Base-by-base conservation (phyloP, 1,140 invertebrate genomes). In the Drosophila albomicans region DNA sequence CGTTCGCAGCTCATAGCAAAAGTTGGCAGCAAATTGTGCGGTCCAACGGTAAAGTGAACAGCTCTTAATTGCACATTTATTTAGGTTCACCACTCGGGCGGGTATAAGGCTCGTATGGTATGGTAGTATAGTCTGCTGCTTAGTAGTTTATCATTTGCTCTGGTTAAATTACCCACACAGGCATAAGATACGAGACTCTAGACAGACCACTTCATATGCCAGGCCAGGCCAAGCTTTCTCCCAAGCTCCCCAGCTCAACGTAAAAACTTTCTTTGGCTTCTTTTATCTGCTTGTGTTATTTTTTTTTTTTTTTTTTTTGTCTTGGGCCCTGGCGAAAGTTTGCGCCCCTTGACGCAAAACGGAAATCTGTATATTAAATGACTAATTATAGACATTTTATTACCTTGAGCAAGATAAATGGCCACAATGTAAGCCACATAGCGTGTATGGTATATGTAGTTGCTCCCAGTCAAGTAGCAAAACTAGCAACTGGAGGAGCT, bases 361-460 rank as follows among this genome's bases (percentile, higher is more conserved):
- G 85, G 85, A 89, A 89, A 89, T 89, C 85, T 89, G 85, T 89
- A 89, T 89, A 89, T 89, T 89, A 90, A 89, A 89, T 89, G 85
- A 89, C 85, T 89, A 89, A 89, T 89, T 89, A 89, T 89, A 89
- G 85, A 89, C 85, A 89, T 89, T 89, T 89, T 89, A 89, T 89
- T 90, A 89, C 85, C 86, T 89, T 88, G 78, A 89, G 85, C 81
- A 85, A 89, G 85, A 89, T 90, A 89, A 89, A 89, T 89, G 78
- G 85, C 71, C 75, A 70, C 52, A 77, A 78, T 68, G 79, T 69
- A 70, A 66, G 61, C 38, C 56, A 45, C 28, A 54, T 56, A 45
- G 73, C 16, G 51, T 63, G 35, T 58, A 16, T 63, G 43, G 30
- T 20, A 41, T 32, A 46, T 16, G 11, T 46, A 61, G 51, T 75